These are phyloP conservation scores for Tauraco erythrolophus DNA, from an alignment of 2,113 vertebrate species.

Conservation along the genomic window DNA sequence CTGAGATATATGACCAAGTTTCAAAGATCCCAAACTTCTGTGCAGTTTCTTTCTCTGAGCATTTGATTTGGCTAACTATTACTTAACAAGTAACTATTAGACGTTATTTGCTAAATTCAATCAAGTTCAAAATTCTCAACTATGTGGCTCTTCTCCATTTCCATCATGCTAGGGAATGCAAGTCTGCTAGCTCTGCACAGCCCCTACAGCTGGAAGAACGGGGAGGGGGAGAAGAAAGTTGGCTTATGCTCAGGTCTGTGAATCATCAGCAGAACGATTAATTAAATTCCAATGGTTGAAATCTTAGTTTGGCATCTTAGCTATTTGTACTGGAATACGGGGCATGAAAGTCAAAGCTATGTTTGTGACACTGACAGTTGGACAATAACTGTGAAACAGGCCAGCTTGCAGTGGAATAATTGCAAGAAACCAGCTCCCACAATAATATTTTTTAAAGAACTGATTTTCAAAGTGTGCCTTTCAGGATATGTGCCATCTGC, in stretches of 20 bases:
- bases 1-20: not conserved
- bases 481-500: constrained; percentile 9
- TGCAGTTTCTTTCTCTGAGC: not conserved
- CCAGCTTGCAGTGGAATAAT: not conserved
- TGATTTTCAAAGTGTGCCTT: constrained; percentile 29
- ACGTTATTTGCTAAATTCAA: not conserved
- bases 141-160: not conserved
- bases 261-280: not conserved
- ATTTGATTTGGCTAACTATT: not conserved
- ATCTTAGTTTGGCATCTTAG: constrained; percentile 18
- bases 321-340: not conserved
- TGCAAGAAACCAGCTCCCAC: constrained; percentile 10
- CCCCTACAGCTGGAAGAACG: not conserved
- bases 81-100: not conserved
- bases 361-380: not conserved
- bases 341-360: not conserved
- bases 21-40: not conserved
- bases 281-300: constrained; percentile 2
- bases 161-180: not conserved
- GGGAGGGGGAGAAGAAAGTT: not conserved
- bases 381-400: not conserved
- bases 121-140: not conserved
- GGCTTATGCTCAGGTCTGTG: constrained; percentile 42
- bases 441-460: constrained; percentile 45
- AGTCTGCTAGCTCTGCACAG: not conserved